These are phyloP conservation scores for Cantharis lateralis DNA, from an alignment of 2,888 invertebrate species.

Conservation along the genomic window DNA sequence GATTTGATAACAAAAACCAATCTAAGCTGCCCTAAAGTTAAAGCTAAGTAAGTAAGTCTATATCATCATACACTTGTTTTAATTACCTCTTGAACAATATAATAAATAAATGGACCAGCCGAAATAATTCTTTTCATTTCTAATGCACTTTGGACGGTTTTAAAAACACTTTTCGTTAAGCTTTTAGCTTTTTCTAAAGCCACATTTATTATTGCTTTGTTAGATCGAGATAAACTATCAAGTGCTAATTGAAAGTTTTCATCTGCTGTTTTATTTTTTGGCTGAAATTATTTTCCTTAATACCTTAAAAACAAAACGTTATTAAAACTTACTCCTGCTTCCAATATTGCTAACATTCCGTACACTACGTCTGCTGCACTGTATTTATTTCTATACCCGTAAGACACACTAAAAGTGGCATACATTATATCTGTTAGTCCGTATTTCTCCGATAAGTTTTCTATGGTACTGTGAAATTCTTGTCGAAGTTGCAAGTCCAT, in stretches of 20 bases:
- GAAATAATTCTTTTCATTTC: slow-evolving; percentile 80
- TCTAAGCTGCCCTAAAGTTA: slow-evolving; percentile 55
- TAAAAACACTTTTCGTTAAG: slow-evolving; percentile 70
- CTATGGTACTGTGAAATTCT: slow-evolving; percentile 73
- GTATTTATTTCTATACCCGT: slow-evolving; percentile 79
- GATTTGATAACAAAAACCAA: slow-evolving; percentile 64
- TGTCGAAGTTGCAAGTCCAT: slow-evolving; percentile 87
- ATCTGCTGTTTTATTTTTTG: slow-evolving; percentile 64
- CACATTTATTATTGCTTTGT: slow-evolving; percentile 63
- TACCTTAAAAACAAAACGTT: not conserved
- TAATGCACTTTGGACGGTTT: slow-evolving; percentile 78
- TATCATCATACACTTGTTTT: slow-evolving; percentile 7
- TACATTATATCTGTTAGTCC: slow-evolving; percentile 72
- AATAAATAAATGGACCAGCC: slow-evolving; percentile 88
- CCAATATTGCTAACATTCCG: slow-evolving; percentile 78
- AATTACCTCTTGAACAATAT: slow-evolving; percentile 78
- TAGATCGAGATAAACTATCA: slow-evolving; percentile 68
- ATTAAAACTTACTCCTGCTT: slow-evolving; percentile 63
- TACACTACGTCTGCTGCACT: slow-evolving; percentile 85
- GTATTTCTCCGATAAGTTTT: slow-evolving; percentile 69
- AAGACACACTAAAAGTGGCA: slow-evolving; percentile 79
- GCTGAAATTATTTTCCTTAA: slow-evolving; percentile 46
- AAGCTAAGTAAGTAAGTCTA: not conserved
- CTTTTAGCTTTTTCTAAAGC: slow-evolving; percentile 75
- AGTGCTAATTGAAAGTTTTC: slow-evolving; percentile 74